Percentiles rank a stretch among this genome's conserved stretches.
Evolutionary conservation across 2,797 vertebrate genomes (phyloP).

Genomic region (Vultur gryphus): DNA sequence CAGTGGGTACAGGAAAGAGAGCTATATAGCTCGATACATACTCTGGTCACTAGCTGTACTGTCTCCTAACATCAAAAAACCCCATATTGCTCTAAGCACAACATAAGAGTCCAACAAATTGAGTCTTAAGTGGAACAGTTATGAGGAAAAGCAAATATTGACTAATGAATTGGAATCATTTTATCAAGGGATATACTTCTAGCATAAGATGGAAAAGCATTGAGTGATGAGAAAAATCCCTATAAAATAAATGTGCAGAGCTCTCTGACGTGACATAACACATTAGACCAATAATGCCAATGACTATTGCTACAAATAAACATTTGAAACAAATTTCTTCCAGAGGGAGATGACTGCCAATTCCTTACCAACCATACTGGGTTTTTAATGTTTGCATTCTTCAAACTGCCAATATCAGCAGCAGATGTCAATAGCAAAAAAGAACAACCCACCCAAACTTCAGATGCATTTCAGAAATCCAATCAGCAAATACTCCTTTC

Average conservation of each 20-base stretch:
- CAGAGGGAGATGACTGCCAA: neutral
- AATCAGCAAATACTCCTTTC: neutral
- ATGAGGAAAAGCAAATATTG: neutral
- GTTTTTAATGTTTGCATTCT: neutral
- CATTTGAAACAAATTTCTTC: neutral
- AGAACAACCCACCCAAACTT: neutral
- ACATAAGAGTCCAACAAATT: neutral
- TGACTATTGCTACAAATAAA: neutral
- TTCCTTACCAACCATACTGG: neutral
- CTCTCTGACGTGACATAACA: neutral
- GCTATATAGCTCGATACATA: fast-evolving
- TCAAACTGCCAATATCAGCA: neutral
- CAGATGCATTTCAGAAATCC: neutral
- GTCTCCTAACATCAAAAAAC: neutral
- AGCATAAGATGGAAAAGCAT: neutral
- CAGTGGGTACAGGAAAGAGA: neutral
- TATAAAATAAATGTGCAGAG: neutral
- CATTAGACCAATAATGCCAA: neutral
- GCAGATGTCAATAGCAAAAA: neutral
- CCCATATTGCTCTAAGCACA: neutral
- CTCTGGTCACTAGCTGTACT: neutral
- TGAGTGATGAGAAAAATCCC: neutral
- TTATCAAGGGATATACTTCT: neutral
- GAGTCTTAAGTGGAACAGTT: neutral
- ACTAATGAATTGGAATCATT: neutral